Percentiles rank a stretch among this genome's conserved stretches.
These are phyloP conservation scores for Danio aesculapii DNA, from an alignment of 2,797 vertebrate genomes.

Conservation along the genomic window DNA sequence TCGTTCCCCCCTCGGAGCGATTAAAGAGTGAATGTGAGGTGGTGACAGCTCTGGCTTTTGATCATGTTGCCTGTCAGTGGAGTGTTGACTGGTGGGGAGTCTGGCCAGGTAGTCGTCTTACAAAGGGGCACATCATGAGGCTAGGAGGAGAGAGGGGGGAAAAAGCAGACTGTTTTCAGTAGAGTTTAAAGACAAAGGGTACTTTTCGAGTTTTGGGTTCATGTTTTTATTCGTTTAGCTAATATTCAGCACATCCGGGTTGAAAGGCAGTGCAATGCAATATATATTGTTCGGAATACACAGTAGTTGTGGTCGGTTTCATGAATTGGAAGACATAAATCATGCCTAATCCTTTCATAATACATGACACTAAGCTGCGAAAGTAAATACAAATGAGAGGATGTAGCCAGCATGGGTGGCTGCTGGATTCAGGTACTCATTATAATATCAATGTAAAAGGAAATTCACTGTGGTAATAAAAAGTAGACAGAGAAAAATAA, in stretches of 20 bases:
- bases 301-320: constrained; percentile 17
- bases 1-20: constrained; percentile 43
- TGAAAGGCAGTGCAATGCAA: background rate
- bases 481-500: constrained; percentile 49
- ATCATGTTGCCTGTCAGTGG: constrained; percentile 68
- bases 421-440: constrained; percentile 41
- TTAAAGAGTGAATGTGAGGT: constrained; percentile 66
- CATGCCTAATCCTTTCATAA: constrained; percentile 50
- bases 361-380: constrained; percentile 37
- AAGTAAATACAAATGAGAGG: constrained; percentile 53
- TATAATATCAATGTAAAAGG: constrained; percentile 57
- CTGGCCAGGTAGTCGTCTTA: constrained; percentile 58
- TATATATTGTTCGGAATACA: constrained; percentile 20
- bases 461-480: constrained; percentile 52
- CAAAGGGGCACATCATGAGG: constrained; percentile 44
- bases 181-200: background rate
- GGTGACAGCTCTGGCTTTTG: constrained; percentile 73
- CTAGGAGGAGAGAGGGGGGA: constrained; percentile 27
- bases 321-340: constrained; percentile 52
- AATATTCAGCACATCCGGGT: constrained; percentile 20
- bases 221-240: background rate
- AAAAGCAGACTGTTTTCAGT: background rate
- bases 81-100: constrained; percentile 70
- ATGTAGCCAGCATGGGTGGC: constrained; percentile 31
- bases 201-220: constrained; percentile 11